Percentiles rank a stretch among this genome's conserved stretches.
Conservation (phyloP, 2,797 vertebrate genomes). For the Somateria mollissima region DNA sequence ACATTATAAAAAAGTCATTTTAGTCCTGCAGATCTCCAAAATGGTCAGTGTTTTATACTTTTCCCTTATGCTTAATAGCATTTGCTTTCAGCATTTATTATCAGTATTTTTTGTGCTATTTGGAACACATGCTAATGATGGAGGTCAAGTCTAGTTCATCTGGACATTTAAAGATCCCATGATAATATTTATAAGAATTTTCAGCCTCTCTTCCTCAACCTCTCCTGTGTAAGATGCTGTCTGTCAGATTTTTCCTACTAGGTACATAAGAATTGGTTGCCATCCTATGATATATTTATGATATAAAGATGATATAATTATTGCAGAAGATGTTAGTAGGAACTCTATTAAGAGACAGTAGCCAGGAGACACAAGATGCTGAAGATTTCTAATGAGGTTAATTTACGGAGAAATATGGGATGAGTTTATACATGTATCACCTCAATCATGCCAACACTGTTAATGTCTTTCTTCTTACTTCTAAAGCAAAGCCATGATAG, state of each 20-base stretch:
- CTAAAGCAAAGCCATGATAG: not conserved
- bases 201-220: not conserved
- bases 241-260: not conserved
- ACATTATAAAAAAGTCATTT: conserved; percentile 9
- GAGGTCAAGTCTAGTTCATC: not conserved
- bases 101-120: not conserved
- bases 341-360: not conserved
- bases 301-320: not conserved
- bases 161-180: not conserved
- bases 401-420: not conserved
- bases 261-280: not conserved
- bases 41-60: not conserved
- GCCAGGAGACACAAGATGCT: not conserved
- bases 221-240: not conserved
- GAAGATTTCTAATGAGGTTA: not conserved
- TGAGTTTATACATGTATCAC: not conserved
- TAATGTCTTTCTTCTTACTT: not conserved
- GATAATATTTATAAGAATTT: not conserved
- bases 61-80: not conserved
- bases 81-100: not conserved
- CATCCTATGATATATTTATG: not conserved
- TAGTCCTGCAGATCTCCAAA: not conserved
- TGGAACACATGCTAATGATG: not conserved
- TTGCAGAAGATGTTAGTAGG: not conserved
- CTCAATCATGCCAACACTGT: not conserved